phyloP scores from a whole-genome alignment of 2,797 vertebrate species.

The Pelochelys cantorii region DNA sequence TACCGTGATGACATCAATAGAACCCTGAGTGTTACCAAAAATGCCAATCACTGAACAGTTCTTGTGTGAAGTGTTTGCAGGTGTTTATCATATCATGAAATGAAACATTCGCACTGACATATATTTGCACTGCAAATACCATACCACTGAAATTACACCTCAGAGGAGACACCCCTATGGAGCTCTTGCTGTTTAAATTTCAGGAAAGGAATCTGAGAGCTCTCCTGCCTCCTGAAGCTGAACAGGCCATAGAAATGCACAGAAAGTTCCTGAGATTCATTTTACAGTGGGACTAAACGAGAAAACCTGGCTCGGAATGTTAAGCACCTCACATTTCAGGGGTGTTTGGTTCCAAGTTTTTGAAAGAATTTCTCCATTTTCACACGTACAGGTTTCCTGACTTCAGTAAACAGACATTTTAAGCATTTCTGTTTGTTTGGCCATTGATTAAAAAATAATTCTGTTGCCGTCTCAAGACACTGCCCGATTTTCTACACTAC shows the following conservation, averaged over 20 bases:
- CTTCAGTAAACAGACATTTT: constrained; percentile 19
- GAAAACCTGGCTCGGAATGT: neutral
- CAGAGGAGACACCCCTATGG: neutral
- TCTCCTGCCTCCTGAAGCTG: accelerated
- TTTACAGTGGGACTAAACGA: accelerated
- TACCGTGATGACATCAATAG: accelerated
- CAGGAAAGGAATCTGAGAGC: neutral
- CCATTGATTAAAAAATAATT: neutral
- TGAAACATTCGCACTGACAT: accelerated
- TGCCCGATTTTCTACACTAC: neutral
- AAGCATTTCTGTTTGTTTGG: accelerated
- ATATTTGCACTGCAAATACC: accelerated
- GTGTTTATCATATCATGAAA: accelerated
- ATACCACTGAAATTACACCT: neutral
- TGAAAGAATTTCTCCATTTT: neutral
- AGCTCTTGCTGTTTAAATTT: neutral
- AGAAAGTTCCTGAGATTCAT: accelerated
- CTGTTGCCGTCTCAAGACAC: neutral
- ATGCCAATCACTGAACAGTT: neutral
- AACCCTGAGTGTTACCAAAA: neutral
- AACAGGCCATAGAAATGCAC: neutral
- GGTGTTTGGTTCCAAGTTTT: neutral
- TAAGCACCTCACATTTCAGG: neutral
- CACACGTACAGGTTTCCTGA: neutral
- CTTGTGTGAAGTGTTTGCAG: neutral